Evolutionary conservation across 2,888 invertebrate genomes (phyloP), one percentile per base, ranked within the genome.

Genomic region (Xylocampa areola): DNA sequence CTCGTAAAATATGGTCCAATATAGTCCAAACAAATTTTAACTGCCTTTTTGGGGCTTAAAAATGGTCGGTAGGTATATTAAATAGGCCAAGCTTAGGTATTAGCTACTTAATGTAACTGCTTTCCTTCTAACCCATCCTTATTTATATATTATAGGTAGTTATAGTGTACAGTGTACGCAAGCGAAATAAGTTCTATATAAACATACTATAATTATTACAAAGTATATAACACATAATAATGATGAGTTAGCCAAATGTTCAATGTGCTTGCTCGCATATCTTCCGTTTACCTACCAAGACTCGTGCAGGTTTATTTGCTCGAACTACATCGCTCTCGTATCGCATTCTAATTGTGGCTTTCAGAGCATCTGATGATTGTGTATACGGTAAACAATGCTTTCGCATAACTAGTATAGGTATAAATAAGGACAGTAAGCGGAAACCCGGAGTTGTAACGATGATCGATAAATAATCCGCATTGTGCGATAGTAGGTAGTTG

Each of bases 381-480:
- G 54, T 54, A 25, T 52, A 48, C 40, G 25, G 60, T 47, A 65
- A 59, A 65, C 64, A 69, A 60, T 43, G 65, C 51, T 48, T 49
- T 58, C 37, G 35, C 37, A 52, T 61, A 52, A 41, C 48, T 49
- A 45, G 44, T 33, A 45, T 11, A 43, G 47, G 53, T 60, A 66
- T 60, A 54, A 66, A 67, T 54, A 61, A 67, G 21, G 33, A 32
- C 47, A 48, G 54, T 66, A 50, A 50, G 49, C 27, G 30, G 39
- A 11, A 65, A 32, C 30, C 25, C 30, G 30, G 37, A 53, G 41
- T 32, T 43, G 43, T 60, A 66, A 68, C 44, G 47, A 75, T 67
- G 58, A 63, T 65, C 65, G 73, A 83, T 83, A 80, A 70, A 82
- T 79, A 81, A 76, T 62, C 73, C 72, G 68, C 71, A 78, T 75